Percentiles rank a stretch among this genome's conserved stretches.
Conservation (phyloP, 2,888 invertebrate genomes). For the Harpalus rubripes region DNA sequence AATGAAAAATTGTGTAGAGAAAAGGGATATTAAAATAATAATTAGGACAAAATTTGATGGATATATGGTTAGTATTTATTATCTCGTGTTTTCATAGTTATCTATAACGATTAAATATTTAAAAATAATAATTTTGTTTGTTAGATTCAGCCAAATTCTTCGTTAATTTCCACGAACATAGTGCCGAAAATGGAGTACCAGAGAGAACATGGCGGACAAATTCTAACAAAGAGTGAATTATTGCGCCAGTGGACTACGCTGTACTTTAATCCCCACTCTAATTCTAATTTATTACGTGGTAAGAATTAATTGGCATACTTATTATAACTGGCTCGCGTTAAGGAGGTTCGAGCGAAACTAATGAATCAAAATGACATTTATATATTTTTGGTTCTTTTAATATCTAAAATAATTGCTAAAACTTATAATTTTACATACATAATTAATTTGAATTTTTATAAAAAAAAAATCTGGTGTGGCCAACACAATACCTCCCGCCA, state of each 20-base stretch:
- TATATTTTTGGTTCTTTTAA: no score
- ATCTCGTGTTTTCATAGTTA: neutral
- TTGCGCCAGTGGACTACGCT: conserved; percentile 73
- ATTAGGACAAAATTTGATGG: conserved; percentile 74
- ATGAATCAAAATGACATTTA: no score
- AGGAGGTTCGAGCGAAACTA: no score
- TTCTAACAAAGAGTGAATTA: conserved; percentile 73
- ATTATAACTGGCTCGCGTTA: no score
- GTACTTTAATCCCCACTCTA: conserved; percentile 74
- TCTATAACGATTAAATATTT: no score
- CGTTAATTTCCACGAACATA: conserved; percentile 71
- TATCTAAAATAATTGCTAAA: no score
- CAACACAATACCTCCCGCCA: no score
- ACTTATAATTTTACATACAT: no score
- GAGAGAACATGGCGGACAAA: conserved; percentile 72
- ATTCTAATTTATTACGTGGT: conserved; percentile 74
- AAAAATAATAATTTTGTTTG: neutral
- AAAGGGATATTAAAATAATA: conserved; percentile 73
- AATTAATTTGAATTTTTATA: no score
- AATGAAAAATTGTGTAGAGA: conserved; percentile 72
- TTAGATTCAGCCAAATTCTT: conserved; percentile 67
- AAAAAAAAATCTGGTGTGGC: no score
- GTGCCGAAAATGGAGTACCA: conserved; percentile 74
- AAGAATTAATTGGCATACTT: no score
- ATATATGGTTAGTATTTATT: conserved; percentile 71